Evolutionary conservation across 2,888 invertebrate genomes (phyloP), one percentile per base, ranked within the genome.

Genomic region (Phrixothrix hirtus): DNA sequence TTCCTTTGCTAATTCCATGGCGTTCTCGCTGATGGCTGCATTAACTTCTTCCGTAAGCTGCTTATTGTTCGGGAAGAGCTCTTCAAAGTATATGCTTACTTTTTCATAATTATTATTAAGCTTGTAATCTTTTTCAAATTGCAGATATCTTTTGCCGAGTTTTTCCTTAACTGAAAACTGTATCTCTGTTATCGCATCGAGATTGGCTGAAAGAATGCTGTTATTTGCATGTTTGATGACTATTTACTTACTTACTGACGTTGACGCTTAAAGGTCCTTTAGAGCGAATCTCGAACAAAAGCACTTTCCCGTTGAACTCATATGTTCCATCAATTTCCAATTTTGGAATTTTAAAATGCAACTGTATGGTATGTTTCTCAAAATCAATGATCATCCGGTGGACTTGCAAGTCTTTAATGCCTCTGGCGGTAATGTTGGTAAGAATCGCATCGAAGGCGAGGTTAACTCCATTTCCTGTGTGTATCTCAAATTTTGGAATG

Each of bases 261-360:
- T 36, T 15, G 7, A 26, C 9, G 0, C 11, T 3, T 9, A 27
- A n/a, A 10, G 17, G 9, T 6, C 44, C 44, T 16, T 34, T 10
- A n/a, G 4, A n/a, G 13, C 25, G 6, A 0, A 49, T 12, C 6
- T 49, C 29, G 6, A 49, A 37, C 21, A 36, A 7, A 15, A 49
- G 29, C 9, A 51, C n/a, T 38, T 44, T 51, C 5, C 51, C 51
- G 4, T 30, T 12, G 5, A 51, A 6, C 7, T 13, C 3, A 16
- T 41, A 52, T 11, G 13, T 4, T 6, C 37, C 37, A 1, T 25
- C 6, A 9, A 29, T 13, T 3, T 26, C 1, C n/a, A 52, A 13
- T 3, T 6, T 2, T 1, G 51, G 51, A 2, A 51, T 12, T 4
- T 14, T 6, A 4, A 46, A 9, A 2, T 29, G 9, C 1, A 46